A percentile compares a stretch with the other conserved stretches of the same genome.
Evolutionary conservation across 2,888 invertebrate genomes (phyloP).

Genomic region (Amiota communis): DNA sequence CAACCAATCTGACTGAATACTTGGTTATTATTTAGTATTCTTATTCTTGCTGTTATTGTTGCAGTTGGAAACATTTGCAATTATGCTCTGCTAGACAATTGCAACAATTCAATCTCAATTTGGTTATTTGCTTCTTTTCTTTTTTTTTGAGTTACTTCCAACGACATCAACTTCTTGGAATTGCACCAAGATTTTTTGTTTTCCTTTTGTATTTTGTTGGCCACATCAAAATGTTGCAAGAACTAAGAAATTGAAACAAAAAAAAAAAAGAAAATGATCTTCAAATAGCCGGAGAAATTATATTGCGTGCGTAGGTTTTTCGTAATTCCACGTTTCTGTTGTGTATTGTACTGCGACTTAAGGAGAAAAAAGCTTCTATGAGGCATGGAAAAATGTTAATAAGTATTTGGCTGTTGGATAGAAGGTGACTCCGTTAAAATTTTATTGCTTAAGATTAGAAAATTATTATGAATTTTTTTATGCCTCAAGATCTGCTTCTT

Average conservation of each 20-base stretch:
- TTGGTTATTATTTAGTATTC: neutral
- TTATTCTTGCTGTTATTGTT: conserved; percentile 19
- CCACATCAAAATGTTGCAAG: neutral
- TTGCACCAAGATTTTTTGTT: neutral
- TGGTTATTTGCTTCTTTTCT: conserved; percentile 46
- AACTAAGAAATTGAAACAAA: too few species aligned
- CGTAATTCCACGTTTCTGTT: conserved; percentile 31
- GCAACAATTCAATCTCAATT: conserved; percentile 62
- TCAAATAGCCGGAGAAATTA: conserved; percentile 36
- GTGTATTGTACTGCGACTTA: neutral
- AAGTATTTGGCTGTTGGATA: neutral
- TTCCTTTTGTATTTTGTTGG: neutral
- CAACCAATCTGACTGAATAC: neutral
- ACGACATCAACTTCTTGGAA: conserved; percentile 11
- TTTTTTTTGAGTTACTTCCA: neutral
- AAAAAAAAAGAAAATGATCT: too few species aligned
- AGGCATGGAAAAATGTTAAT: conserved; percentile 2
- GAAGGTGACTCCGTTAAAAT: too few species aligned
- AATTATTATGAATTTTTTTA: neutral
- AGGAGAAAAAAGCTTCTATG: neutral
- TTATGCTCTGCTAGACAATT: conserved; percentile 19
- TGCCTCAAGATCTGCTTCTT: neutral
- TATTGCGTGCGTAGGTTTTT: conserved; percentile 50
- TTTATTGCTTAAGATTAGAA: too few species aligned
- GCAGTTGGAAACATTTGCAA: conserved; percentile 15